Percentiles rank a stretch among this genome's conserved stretches.
Evolutionary conservation across 1,140 invertebrate genomes (phyloP).

Genomic region (Scaptodrosophila lebanonensis): DNA sequence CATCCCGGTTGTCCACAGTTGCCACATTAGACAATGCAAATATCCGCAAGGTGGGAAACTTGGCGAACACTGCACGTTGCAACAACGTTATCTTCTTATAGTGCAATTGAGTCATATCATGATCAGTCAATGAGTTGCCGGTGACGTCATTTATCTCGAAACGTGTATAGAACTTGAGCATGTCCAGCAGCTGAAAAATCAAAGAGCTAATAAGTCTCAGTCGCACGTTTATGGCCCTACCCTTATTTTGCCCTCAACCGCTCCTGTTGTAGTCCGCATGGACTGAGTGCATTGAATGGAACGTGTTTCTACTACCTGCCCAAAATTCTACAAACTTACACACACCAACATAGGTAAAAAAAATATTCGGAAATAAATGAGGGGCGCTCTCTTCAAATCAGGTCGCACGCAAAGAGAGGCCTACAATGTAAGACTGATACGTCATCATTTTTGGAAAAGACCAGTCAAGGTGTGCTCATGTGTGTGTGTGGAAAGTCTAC

Average conservation of each 20-base stretch:
- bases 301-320: conserved; percentile 52
- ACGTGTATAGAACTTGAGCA: conserved; percentile 96
- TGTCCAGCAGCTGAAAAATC: conserved; percentile 89
- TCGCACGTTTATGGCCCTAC: background rate
- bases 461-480: background rate
- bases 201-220: conserved; percentile 10
- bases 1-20: conserved; percentile 92
- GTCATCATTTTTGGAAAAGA: conserved; percentile 58
- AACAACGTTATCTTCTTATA: conserved; percentile 93
- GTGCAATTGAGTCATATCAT: conserved; percentile 95
- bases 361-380: no score
- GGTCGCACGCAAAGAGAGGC: background rate
- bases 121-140: conserved; percentile 94
- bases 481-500: conserved; percentile 25
- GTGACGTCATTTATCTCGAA: conserved; percentile 99
- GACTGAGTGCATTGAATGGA: conserved; percentile 52
- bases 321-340: conserved; percentile 40
- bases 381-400: no score
- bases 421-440: conserved; percentile 31
- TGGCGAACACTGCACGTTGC: conserved; percentile 95
- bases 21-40: conserved; percentile 97
- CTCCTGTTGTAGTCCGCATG: conserved; percentile 29
- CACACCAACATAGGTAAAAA: conserved; percentile 24
- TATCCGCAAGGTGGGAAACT: conserved; percentile 90
- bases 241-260: conserved; percentile 24